phyloP scores from a whole-genome alignment of 2,888 invertebrate genomes.

The Eristalis intricaria region DNA sequence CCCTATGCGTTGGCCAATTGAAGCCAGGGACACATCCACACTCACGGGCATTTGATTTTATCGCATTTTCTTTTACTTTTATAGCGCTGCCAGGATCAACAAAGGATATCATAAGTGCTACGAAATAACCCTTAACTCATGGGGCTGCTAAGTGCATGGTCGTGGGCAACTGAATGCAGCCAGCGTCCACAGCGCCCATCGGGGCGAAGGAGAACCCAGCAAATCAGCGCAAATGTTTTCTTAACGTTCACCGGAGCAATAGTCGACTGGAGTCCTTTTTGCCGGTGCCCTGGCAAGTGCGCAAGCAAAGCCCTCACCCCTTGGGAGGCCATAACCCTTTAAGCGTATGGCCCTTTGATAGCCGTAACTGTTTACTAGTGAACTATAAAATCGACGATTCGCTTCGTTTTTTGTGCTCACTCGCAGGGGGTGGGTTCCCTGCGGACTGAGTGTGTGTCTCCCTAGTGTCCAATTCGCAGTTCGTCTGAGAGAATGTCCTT shows the following conservation, averaged over 20 bases:
- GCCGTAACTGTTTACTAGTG: conserved; percentile 70
- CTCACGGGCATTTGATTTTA: conserved; percentile 59
- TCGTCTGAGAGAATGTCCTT: conserved; percentile 58
- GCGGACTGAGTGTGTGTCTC: conserved; percentile 48
- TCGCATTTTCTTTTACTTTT: conserved; percentile 45
- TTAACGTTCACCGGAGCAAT: conserved; percentile 69
- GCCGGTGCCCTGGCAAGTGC: conserved; percentile 27
- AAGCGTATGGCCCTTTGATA: conserved; percentile 70
- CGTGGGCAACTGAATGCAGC: not conserved
- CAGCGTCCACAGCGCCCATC: not conserved
- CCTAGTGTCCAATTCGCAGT: conserved; percentile 68
- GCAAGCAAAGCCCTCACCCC: conserved; percentile 18
- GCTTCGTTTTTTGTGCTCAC: not conserved
- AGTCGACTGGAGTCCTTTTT: conserved; percentile 44
- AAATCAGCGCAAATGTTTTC: conserved; percentile 70
- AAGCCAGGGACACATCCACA: not conserved
- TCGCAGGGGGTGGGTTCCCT: conserved; percentile 10
- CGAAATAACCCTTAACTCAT: conserved; percentile 59
- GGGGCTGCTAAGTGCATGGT: not conserved
- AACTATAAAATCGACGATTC: conserved; percentile 59
- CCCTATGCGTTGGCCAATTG: too few relatives aligned
- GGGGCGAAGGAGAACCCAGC: conserved; percentile 28
- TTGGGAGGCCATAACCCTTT: conserved; percentile 63
- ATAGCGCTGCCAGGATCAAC: conserved; percentile 37
- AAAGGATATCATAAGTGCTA: conserved; percentile 61